Evolutionary conservation across 1,140 invertebrate genomes (phyloP).

Genomic region (Littorina saxatilis): DNA sequence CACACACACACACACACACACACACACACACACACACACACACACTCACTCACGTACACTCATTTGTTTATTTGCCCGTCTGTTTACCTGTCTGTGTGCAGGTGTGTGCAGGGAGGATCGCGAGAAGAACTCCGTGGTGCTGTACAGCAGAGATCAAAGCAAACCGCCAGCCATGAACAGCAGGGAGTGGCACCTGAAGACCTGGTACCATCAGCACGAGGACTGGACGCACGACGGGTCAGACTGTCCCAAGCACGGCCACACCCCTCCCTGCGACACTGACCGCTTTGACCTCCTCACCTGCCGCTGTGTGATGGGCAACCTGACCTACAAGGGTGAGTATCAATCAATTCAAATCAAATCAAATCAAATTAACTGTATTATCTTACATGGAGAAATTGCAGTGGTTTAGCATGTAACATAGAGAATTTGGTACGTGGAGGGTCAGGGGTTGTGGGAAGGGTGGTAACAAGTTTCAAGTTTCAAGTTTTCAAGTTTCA

Average conservation of each 20-base stretch:
- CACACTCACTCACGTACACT: no score
- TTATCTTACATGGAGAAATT: no score
- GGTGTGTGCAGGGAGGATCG: background rate
- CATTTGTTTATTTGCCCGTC: background rate
- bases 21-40: background rate
- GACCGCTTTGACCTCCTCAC: background rate
- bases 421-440: no score
- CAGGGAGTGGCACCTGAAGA: background rate
- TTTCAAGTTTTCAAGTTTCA: no score
- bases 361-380: no score
- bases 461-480: no score
- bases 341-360: no score
- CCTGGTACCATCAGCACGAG: background rate
- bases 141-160: background rate
- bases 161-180: background rate
- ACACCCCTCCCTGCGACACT: constrained; percentile 3
- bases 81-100: background rate
- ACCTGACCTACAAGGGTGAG: background rate
- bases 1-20: background rate
- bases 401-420: no score
- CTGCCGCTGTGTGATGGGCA: background rate
- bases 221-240: background rate
- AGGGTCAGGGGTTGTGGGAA: no score
- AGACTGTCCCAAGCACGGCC: background rate
- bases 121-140: background rate